Conservation (phyloP, 2,888 invertebrate genomes). For the Phanerotoma sp. region DNA sequence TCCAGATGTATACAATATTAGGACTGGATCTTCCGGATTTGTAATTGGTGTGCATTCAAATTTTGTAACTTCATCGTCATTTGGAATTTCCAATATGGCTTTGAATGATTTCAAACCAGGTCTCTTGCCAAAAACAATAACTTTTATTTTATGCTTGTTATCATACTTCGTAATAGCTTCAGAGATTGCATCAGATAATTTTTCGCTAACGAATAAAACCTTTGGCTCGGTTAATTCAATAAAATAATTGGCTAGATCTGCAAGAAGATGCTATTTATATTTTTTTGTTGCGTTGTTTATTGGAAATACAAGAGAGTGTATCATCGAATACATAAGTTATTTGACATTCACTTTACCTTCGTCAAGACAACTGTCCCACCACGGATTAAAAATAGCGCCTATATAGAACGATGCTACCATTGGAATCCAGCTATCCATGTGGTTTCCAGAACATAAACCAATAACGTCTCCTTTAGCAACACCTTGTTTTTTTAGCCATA, state of each 20-base stretch:
- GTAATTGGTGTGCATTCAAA: conserved; percentile 33
- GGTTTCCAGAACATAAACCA: conserved; percentile 32
- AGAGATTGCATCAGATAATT: conserved; percentile 16
- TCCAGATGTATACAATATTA: conserved; percentile 40
- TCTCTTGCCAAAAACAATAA: conserved; percentile 40
- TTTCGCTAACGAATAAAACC: conserved; percentile 38
- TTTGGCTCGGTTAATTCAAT: conserved; percentile 41
- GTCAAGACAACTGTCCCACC: conserved; percentile 31
- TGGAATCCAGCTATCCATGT: conserved; percentile 31
- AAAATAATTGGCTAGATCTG: conserved; percentile 41
- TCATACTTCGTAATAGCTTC: conserved; percentile 34
- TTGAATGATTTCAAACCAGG: conserved; percentile 30
- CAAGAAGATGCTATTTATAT: too few species aligned
- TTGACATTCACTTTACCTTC: conserved; percentile 16
- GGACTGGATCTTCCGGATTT: conserved; percentile 26
- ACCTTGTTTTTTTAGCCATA: conserved; percentile 33
- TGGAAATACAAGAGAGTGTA: too few species aligned
- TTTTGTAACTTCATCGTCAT: conserved; percentile 17
- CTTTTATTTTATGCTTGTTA: conserved; percentile 28
- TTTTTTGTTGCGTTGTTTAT: too few species aligned
- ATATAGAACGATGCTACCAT: conserved; percentile 31
- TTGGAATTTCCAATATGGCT: conserved; percentile 32
- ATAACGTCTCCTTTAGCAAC: conserved; percentile 30
- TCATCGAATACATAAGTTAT: too few species aligned
- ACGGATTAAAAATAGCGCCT: conserved; percentile 32